A percentile compares a stretch with the other conserved stretches of the same genome.
phyloP scores from a whole-genome alignment of 2,888 invertebrate genomes.

The Deroplatys truncata region DNA sequence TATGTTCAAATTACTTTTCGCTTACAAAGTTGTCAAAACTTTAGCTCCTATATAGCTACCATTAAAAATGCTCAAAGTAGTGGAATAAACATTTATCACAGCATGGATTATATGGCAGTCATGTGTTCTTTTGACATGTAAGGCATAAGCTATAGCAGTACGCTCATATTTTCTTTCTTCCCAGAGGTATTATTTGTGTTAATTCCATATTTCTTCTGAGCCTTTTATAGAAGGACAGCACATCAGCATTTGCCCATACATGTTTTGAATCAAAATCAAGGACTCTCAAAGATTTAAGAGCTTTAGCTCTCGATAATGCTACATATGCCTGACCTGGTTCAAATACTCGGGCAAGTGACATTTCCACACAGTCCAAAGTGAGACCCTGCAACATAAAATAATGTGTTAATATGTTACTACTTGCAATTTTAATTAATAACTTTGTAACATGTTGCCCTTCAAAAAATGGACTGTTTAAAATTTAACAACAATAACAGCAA shows the following conservation, averaged over 20 bases:
- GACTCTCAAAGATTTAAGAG: constrained; percentile 77
- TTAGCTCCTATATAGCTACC: too few species aligned
- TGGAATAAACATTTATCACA: too few species aligned
- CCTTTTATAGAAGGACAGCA: constrained; percentile 74
- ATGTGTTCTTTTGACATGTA: background rate
- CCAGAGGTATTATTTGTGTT: constrained; percentile 56
- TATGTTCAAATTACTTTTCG: too few species aligned
- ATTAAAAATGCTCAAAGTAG: too few species aligned
- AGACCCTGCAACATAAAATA: constrained; percentile 64
- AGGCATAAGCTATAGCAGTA: background rate
- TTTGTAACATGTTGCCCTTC: background rate
- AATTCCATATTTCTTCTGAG: constrained; percentile 62
- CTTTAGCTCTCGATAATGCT: constrained; percentile 87
- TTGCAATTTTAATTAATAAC: background rate
- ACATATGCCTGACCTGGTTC: constrained; percentile 97
- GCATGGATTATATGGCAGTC: too few species aligned
- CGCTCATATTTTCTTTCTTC: background rate
- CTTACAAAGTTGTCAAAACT: too few species aligned
- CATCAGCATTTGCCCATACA: constrained; percentile 84
- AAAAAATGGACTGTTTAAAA: background rate
- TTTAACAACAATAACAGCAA: background rate
- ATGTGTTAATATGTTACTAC: background rate
- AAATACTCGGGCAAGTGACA: constrained; percentile 86
- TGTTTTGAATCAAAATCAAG: constrained; percentile 81
- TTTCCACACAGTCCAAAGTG: constrained; percentile 92